phyloP scores from a whole-genome alignment of 2,797 vertebrate genomes.

The Enteromius argenteus region DNA sequence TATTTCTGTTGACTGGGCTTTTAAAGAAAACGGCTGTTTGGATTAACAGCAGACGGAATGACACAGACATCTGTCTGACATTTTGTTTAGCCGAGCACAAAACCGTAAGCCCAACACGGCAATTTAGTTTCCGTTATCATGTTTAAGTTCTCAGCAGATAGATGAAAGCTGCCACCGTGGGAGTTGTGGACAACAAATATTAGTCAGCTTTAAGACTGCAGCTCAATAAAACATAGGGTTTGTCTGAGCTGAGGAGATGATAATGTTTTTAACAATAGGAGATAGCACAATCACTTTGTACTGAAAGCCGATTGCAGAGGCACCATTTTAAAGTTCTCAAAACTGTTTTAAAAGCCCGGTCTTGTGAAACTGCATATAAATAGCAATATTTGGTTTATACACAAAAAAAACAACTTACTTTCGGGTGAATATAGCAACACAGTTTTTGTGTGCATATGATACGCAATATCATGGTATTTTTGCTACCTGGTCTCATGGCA shows the following conservation, averaged over 20 bases:
- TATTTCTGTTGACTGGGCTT: constrained; percentile 41
- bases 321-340: background rate
- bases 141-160: constrained; percentile 12
- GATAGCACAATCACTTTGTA: background rate
- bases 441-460: too few species aligned
- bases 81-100: constrained; percentile 34
- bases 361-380: background rate
- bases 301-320: background rate
- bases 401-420: too few species aligned
- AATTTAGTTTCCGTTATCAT: constrained; percentile 25
- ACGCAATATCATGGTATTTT: too few species aligned
- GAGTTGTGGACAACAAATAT: constrained; percentile 38
- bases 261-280: background rate
- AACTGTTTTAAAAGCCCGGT: background rate
- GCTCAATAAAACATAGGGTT: constrained; percentile 8
- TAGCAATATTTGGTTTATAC: too few species aligned
- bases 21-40: constrained; percentile 43
- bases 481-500: too few species aligned
- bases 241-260: constrained; percentile 4
- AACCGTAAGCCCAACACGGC: background rate
- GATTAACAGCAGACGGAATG: constrained; percentile 51
- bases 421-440: too few species aligned
- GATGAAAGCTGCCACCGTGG: constrained; percentile 19
- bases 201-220: constrained; percentile 14
- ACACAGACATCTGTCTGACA: constrained; percentile 38